A percentile compares a stretch with the other conserved stretches of the same genome.
phyloP scores from a whole-genome alignment of 2,888 invertebrate genomes.

The Drosophila glabriapex region DNA sequence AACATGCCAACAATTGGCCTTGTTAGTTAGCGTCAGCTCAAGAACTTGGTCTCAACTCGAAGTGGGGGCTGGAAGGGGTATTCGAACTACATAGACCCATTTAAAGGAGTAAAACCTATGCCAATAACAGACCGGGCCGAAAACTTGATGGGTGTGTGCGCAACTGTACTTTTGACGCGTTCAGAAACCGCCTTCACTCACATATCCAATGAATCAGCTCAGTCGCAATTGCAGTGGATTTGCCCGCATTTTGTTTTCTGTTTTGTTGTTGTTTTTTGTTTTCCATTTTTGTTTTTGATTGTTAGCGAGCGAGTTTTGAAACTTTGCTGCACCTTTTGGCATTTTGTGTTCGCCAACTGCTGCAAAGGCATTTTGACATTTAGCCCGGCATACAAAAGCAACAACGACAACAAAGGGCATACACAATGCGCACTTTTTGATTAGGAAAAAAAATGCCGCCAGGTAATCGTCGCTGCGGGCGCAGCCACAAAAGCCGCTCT shows the following conservation, averaged over 20 bases:
- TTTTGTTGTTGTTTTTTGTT: neutral
- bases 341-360: constrained; percentile 29
- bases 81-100: constrained; percentile 21
- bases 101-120: constrained; percentile 26
- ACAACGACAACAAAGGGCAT: constrained; percentile 51
- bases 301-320: constrained; percentile 59
- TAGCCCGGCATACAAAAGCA: constrained; percentile 24
- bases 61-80: constrained; percentile 6
- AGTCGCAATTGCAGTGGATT: constrained; percentile 44
- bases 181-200: constrained; percentile 51
- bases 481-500: constrained; percentile 66
- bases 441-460: constrained; percentile 67
- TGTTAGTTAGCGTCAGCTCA: constrained; percentile 54
- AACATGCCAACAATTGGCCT: constrained; percentile 62
- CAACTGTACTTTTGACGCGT: constrained; percentile 71
- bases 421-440: constrained; percentile 72
- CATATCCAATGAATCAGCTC: constrained; percentile 46
- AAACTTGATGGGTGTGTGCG: constrained; percentile 31
- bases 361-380: constrained; percentile 35
- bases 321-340: constrained; percentile 57
- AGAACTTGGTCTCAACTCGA: constrained; percentile 41
- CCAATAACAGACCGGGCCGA: constrained; percentile 33
- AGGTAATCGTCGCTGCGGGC: constrained; percentile 72
- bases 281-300: constrained; percentile 29
- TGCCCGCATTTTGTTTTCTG: constrained; percentile 33